These are phyloP conservation scores for Antrozous pallidus DNA, from an alignment of 2,797 vertebrate genomes.

Conservation along the genomic window DNA sequence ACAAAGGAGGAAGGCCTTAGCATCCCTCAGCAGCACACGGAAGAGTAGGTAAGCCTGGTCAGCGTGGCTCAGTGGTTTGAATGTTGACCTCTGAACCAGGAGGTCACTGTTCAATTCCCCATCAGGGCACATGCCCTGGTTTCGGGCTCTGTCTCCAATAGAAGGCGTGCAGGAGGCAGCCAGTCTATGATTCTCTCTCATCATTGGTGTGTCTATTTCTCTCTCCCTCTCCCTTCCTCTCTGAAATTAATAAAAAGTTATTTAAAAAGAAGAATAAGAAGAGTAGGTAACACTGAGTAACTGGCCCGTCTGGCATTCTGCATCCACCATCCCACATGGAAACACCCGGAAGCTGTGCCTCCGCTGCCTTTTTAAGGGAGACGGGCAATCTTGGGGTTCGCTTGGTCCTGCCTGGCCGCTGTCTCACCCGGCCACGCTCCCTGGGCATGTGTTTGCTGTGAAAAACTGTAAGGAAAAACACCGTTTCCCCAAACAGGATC, in stretches of 20 bases:
- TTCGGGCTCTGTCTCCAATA: too few relatives aligned
- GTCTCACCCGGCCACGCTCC: neutral
- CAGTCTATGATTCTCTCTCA: too few relatives aligned
- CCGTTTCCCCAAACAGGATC: neutral
- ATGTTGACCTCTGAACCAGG: too few relatives aligned
- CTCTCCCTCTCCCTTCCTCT: too few relatives aligned
- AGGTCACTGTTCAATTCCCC: accelerated
- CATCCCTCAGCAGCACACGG: neutral
- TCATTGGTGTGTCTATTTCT: too few relatives aligned
- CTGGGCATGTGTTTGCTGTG: neutral
- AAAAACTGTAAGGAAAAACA: neutral
- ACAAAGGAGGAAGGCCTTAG: neutral
- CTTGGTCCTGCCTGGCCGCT: too few relatives aligned
- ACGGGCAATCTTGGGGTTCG: accelerated
- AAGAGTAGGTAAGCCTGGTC: neutral
- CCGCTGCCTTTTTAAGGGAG: neutral
- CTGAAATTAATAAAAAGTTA: too few relatives aligned
- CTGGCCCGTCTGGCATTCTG: neutral
- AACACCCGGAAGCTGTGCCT: neutral
- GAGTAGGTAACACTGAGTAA: neutral
- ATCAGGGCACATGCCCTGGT: too few relatives aligned
- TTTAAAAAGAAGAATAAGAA: neutral
- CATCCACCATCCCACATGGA: neutral
- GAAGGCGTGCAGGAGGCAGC: too few relatives aligned
- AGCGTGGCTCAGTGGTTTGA: too few relatives aligned